phyloP scores from a whole-genome alignment of 2,113 vertebrate species.

The Pedetes capensis region DNA sequence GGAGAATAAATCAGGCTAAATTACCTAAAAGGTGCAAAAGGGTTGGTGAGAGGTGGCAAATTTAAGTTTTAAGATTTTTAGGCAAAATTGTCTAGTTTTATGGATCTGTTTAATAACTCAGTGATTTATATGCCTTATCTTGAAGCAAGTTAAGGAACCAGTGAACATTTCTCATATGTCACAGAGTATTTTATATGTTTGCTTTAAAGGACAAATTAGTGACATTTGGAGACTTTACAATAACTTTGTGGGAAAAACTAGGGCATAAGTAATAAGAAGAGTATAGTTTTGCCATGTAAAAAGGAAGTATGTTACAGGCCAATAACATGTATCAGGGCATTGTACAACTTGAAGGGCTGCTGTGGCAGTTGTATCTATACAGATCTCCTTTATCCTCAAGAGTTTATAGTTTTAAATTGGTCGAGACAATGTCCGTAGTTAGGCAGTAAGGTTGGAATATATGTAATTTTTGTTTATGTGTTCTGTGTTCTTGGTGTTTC shows the following conservation, averaged over 20 bases:
- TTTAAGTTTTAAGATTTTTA: constrained; percentile 43
- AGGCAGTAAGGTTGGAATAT: constrained; percentile 6
- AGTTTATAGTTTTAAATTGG: constrained; percentile 60
- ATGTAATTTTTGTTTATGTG: background rate
- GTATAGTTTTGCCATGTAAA: constrained; percentile 51
- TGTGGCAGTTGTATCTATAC: constrained; percentile 50
- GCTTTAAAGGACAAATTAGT: constrained; percentile 77
- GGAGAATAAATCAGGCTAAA: background rate
- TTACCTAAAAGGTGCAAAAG: background rate
- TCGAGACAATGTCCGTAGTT: constrained; percentile 55
- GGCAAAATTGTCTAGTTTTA: background rate
- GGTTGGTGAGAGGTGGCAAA: background rate
- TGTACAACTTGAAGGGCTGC: constrained; percentile 65
- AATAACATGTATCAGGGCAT: constrained; percentile 66
- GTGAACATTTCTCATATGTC: constrained; percentile 62
- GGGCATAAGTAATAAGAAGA: constrained; percentile 73
- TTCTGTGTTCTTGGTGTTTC: background rate
- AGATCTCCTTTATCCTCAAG: constrained; percentile 46
- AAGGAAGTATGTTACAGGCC: constrained; percentile 62
- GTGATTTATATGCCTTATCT: constrained; percentile 55
- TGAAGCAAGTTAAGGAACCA: constrained; percentile 57
- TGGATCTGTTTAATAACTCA: constrained; percentile 30
- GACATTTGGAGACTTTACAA: constrained; percentile 60
- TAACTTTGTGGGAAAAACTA: constrained; percentile 72
- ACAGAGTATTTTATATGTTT: constrained; percentile 70